Evolutionary conservation across 2,797 vertebrate species (phyloP).

Genomic region (Artibeus lituratus): DNA sequence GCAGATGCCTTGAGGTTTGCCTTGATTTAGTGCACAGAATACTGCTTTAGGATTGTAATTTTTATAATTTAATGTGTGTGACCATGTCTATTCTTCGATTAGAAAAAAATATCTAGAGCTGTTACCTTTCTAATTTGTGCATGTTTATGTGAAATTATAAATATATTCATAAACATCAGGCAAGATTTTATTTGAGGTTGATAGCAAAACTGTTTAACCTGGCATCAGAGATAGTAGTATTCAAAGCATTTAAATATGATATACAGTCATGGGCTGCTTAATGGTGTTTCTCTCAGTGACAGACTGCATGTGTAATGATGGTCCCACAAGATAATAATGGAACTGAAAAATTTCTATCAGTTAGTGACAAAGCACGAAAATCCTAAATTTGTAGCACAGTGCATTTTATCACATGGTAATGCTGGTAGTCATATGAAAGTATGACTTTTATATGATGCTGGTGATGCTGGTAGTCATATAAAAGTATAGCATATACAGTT

Average conservation of each 20-base stretch:
- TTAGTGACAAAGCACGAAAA: neutral
- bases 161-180: neutral
- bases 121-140: neutral
- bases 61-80: conserved; percentile 18
- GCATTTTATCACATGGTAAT: neutral
- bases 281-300: neutral
- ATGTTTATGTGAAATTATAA: neutral
- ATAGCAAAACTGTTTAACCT: neutral
- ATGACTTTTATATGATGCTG: no score
- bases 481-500: neutral
- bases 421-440: neutral
- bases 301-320: neutral
- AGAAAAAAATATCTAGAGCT: neutral
- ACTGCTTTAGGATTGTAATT: neutral
- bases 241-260: neutral
- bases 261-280: neutral
- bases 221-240: neutral
- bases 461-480: neutral
- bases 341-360: neutral
- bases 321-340: neutral
- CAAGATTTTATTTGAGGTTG: conserved; percentile 5
- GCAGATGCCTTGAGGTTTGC: neutral
- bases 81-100: neutral
- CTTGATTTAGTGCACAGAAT: conserved; percentile 1
- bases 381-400: neutral